A percentile compares a stretch with the other conserved stretches of the same genome.
phyloP scores from a whole-genome alignment of 1,140 invertebrate genomes.

The Samia ricini region DNA sequence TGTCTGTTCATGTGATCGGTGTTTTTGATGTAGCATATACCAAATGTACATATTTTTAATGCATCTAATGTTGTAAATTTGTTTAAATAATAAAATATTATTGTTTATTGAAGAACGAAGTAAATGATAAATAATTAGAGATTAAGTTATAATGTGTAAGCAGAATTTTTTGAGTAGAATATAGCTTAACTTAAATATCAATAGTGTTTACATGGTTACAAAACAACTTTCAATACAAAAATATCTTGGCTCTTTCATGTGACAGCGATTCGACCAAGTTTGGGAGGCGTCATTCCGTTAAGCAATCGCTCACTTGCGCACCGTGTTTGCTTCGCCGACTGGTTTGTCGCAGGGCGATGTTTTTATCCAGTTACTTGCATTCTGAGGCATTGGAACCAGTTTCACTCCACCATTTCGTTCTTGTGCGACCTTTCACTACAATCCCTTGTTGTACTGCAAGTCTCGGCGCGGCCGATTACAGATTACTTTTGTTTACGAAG shows the following conservation, averaged over 20 bases:
- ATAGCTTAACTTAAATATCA: neutral
- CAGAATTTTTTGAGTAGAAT: neutral
- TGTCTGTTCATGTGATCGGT: conserved; percentile 29
- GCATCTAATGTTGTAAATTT: neutral
- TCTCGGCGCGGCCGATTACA: conserved; percentile 26
- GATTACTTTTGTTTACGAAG: conserved; percentile 25
- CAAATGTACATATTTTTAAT: neutral
- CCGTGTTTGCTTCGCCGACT: conserved; percentile 39
- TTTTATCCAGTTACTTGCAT: conserved; percentile 75
- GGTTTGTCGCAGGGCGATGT: conserved; percentile 66
- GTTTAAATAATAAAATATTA: neutral
- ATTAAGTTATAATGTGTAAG: no score
- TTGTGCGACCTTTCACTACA: conserved; percentile 66
- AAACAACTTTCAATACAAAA: neutral
- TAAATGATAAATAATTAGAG: no score
- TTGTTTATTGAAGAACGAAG: neutral
- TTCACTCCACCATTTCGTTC: conserved; percentile 65
- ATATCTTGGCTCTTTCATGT: neutral
- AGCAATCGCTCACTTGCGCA: conserved; percentile 33
- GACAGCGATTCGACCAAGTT: conserved; percentile 19
- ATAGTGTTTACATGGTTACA: neutral
- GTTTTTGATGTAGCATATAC: conserved; percentile 14
- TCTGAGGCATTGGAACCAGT: conserved; percentile 72
- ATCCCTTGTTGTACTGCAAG: conserved; percentile 50
- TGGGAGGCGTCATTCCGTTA: conserved; percentile 24